Conservation (phyloP, 2,888 invertebrate genomes). For the Caenorhabditis sp. region DNA sequence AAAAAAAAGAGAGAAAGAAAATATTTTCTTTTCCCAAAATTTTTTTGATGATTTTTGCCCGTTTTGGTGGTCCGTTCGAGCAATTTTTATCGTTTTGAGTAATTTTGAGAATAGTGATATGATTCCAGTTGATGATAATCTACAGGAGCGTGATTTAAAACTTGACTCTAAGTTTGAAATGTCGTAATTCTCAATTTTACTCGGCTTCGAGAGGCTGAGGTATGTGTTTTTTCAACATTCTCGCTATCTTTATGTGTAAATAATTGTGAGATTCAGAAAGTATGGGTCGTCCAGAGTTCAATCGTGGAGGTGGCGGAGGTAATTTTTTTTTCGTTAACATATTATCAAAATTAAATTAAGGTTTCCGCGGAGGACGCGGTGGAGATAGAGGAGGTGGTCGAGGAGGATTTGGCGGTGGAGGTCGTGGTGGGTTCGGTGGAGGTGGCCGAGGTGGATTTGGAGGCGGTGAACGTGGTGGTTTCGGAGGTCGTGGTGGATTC, state of each 20-base stretch:
- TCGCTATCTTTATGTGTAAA: conserved; percentile 4
- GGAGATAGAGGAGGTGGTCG: conserved; percentile 38
- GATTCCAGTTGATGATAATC: conserved; percentile 29
- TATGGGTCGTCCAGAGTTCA: conserved; percentile 64
- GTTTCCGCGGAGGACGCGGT: conserved; percentile 69
- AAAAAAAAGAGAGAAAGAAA: neutral
- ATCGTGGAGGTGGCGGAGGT: conserved; percentile 53
- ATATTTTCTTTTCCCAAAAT: conserved; percentile 32
- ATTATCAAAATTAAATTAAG: conserved; percentile 45
- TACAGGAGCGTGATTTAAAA: conserved; percentile 37
- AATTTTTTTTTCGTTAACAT: neutral
- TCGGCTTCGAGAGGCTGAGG: conserved; percentile 41
- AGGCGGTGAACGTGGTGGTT: conserved; percentile 46
- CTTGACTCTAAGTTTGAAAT: conserved; percentile 36
- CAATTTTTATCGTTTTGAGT: conserved; percentile 32
- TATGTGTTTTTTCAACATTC: conserved; percentile 30
- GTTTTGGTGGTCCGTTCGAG: conserved; percentile 11
- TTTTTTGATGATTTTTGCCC: conserved; percentile 20
- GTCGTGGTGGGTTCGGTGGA: conserved; percentile 45
- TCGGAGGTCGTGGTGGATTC: conserved; percentile 36
- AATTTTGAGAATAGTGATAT: conserved; percentile 47
- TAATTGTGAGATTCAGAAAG: conserved; percentile 27
- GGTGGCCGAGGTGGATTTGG: conserved; percentile 49
- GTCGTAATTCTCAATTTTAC: conserved; percentile 44
- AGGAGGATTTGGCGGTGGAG: conserved; percentile 38